Conservation (phyloP, 1,140 invertebrate species). For the Dysdera silvatica region DNA sequence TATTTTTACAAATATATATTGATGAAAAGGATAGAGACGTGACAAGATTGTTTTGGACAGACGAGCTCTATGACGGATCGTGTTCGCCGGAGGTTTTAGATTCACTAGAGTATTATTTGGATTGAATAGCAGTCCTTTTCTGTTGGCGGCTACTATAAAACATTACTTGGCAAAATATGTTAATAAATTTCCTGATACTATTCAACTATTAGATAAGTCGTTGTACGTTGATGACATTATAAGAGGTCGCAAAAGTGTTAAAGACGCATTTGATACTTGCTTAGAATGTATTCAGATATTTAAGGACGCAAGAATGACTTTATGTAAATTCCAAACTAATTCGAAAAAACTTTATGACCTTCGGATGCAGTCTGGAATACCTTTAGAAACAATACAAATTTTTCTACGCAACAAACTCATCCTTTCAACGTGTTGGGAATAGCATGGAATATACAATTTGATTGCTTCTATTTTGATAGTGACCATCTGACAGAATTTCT, state of each 20-base stretch:
- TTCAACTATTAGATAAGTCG: no score
- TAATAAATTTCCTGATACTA: no score
- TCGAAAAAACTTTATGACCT: no score
- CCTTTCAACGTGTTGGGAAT: neutral
- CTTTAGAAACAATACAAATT: neutral
- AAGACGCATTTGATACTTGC: neutral
- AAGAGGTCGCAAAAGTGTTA: no score
- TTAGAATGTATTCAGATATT: neutral
- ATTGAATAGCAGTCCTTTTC: neutral
- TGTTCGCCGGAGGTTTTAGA: no score
- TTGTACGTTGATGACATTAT: no score
- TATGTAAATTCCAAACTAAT: no score
- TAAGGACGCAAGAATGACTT: neutral
- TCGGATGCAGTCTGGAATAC: neutral
- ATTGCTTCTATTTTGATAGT: neutral
- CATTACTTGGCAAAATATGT: slow-evolving; percentile 14
- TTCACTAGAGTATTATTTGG: slow-evolving; percentile 12
- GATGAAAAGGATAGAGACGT: no score
- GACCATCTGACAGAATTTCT: neutral
- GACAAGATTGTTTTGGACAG: slow-evolving; percentile 1
- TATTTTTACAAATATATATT: no score
- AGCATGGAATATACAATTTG: neutral
- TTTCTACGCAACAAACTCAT: neutral
- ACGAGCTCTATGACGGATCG: neutral
- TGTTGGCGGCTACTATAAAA: slow-evolving; percentile 6